A percentile compares a stretch with the other conserved stretches of the same genome.
Evolutionary conservation across 2,113 vertebrate genomes (phyloP).

Genomic region (Amphiprion percula): DNA sequence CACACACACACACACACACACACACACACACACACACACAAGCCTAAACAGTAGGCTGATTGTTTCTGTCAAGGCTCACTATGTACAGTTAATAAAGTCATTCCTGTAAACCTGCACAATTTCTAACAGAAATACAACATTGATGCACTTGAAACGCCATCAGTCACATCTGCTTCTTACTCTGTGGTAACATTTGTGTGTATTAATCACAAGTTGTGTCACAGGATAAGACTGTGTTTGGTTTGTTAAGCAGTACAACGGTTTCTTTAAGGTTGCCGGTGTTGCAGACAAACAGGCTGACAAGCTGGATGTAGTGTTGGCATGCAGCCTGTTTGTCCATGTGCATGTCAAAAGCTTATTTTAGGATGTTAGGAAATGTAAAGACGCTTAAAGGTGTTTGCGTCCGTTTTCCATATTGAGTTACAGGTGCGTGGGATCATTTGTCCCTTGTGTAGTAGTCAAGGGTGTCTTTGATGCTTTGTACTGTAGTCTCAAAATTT

Average conservation of each 20-base stretch:
- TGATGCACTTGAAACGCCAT: neutral
- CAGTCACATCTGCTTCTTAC: neutral
- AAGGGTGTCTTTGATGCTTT: neutral
- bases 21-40: neutral
- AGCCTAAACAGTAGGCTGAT: slow-evolving; percentile 9
- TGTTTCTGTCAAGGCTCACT: slow-evolving; percentile 10
- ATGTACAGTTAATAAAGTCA: slow-evolving; percentile 15
- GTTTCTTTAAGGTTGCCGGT: neutral
- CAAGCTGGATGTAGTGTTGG: neutral
- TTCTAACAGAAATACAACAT: neutral
- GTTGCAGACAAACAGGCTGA: neutral
- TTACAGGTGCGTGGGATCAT: neutral
- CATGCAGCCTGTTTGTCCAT: slow-evolving; percentile 8
- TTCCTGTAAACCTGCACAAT: slow-evolving; percentile 13
- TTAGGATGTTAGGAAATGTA: slow-evolving; percentile 29
- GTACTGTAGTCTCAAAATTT: neutral
- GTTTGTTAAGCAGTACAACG: neutral
- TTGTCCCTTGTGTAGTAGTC: slow-evolving; percentile 4
- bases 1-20: neutral
- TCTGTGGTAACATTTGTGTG: neutral
- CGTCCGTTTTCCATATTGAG: neutral
- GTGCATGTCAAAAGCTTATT: slow-evolving; percentile 9
- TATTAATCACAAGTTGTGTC: slow-evolving; percentile 1
- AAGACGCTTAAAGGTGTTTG: slow-evolving; percentile 20
- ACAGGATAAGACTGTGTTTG: neutral